These are phyloP conservation scores for Centrocercus urophasianus DNA, from an alignment of 2,113 vertebrate genomes.

Conservation along the genomic window DNA sequence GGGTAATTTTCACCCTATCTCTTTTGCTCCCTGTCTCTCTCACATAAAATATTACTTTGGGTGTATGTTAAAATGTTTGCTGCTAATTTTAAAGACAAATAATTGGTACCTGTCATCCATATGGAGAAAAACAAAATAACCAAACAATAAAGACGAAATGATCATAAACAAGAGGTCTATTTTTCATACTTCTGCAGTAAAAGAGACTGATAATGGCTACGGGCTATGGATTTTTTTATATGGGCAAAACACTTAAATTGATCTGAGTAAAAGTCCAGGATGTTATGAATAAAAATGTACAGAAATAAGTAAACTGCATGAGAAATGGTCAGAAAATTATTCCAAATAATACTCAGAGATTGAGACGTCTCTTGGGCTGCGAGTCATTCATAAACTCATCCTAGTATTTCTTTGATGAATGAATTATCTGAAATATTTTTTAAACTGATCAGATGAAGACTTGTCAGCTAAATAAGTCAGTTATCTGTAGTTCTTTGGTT, in stretches of 20 bases:
- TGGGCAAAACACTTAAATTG: neutral
- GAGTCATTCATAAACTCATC: neutral
- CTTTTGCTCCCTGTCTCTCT: conserved; percentile 31
- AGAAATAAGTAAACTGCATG: neutral
- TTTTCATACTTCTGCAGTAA: conserved; percentile 41
- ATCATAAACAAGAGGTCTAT: conserved; percentile 7
- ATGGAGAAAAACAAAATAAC: conserved; percentile 52
- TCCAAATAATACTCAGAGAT: neutral
- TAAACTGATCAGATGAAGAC: neutral
- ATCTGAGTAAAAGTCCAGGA: neutral
- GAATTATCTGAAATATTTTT: neutral
- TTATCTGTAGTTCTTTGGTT: neutral
- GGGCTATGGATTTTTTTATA: neutral
- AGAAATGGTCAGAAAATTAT: neutral
- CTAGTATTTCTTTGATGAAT: neutral
- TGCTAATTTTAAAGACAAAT: conserved; percentile 76
- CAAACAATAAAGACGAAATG: conserved; percentile 24
- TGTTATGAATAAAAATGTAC: neutral
- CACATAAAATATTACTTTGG: conserved; percentile 61
- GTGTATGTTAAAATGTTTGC: conserved; percentile 50
- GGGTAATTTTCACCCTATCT: conserved; percentile 55
- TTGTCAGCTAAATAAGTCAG: neutral
- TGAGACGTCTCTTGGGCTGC: neutral
- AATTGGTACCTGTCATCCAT: conserved; percentile 62
- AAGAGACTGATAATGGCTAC: neutral